phyloP scores from a whole-genome alignment of 2,797 vertebrate species.

The Cichlasoma orientale region DNA sequence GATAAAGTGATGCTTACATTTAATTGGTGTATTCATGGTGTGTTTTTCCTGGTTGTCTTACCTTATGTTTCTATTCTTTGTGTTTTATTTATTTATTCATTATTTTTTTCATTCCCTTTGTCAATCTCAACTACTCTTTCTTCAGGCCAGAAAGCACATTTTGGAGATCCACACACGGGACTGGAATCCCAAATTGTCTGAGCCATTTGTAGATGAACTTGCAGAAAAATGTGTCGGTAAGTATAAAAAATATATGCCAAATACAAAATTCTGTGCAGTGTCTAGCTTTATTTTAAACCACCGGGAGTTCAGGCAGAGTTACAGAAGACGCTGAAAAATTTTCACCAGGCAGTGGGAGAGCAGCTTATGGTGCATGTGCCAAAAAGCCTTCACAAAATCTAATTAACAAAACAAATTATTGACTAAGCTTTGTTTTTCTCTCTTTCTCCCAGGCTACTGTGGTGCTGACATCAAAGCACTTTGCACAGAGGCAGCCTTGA shows the following conservation, averaged over 20 bases:
- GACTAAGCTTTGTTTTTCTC: not conserved
- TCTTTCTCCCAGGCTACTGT: constrained; percentile 88
- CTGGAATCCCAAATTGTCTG: constrained; percentile 95
- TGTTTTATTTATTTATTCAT: not conserved
- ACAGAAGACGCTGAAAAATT: not conserved
- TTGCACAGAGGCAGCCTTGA: constrained; percentile 98
- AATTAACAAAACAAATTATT: not conserved
- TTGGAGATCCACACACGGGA: constrained; percentile 97
- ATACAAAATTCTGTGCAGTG: not conserved
- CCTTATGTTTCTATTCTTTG: not conserved
- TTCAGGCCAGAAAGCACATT: constrained; percentile 98
- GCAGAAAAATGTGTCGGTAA: constrained; percentile 99
- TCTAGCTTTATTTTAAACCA: not conserved
- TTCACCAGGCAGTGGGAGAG: not conserved
- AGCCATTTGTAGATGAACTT: constrained; percentile 94
- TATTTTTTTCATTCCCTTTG: not conserved
- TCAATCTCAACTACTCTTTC: not conserved
- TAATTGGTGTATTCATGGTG: not conserved
- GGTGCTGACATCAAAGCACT: constrained; percentile 99
- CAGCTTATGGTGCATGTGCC: not conserved
- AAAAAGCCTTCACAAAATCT: not conserved
- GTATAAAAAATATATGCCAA: not conserved
- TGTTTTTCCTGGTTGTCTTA: not conserved
- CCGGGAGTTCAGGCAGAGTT: not conserved
- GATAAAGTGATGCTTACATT: not conserved